These are phyloP conservation scores for Machimus atricapillus DNA, from an alignment of 2,888 invertebrate genomes.

Conservation along the genomic window DNA sequence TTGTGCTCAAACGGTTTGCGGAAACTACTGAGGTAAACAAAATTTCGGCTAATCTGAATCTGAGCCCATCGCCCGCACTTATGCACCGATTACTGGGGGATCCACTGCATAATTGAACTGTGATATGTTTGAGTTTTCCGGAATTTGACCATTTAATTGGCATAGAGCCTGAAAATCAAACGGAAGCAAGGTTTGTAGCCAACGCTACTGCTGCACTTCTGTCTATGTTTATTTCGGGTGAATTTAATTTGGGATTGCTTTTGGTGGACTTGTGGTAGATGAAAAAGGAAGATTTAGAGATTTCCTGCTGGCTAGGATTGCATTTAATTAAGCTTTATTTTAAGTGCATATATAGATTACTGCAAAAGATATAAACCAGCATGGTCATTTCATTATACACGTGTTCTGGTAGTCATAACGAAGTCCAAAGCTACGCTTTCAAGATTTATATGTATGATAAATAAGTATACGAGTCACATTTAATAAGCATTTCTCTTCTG, in stretches of 20 bases:
- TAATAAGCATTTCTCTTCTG: too few relatives aligned
- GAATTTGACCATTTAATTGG: constrained; percentile 14
- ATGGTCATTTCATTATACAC: background rate
- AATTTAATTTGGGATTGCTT: background rate
- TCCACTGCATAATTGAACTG: constrained; percentile 12
- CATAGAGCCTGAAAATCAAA: background rate
- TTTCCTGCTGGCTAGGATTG: background rate
- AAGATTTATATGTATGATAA: too few relatives aligned
- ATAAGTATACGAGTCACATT: too few relatives aligned
- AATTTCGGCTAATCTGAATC: constrained; percentile 19
- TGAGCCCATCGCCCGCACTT: background rate
- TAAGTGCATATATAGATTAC: background rate
- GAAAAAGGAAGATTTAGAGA: background rate
- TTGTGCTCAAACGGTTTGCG: constrained; percentile 12
- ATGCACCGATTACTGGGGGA: constrained; percentile 11
- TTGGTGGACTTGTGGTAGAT: background rate
- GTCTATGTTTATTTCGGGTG: background rate
- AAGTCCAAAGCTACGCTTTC: too few relatives aligned
- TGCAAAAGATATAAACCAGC: background rate
- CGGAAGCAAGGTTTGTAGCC: background rate
- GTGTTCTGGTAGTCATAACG: too few relatives aligned
- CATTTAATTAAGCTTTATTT: background rate
- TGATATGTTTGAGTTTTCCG: constrained; percentile 1
- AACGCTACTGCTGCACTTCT: background rate
- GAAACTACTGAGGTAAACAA: constrained; percentile 17